These are phyloP conservation scores for Latheticus oryzae DNA, from an alignment of 2,888 invertebrate species.

Conservation along the genomic window DNA sequence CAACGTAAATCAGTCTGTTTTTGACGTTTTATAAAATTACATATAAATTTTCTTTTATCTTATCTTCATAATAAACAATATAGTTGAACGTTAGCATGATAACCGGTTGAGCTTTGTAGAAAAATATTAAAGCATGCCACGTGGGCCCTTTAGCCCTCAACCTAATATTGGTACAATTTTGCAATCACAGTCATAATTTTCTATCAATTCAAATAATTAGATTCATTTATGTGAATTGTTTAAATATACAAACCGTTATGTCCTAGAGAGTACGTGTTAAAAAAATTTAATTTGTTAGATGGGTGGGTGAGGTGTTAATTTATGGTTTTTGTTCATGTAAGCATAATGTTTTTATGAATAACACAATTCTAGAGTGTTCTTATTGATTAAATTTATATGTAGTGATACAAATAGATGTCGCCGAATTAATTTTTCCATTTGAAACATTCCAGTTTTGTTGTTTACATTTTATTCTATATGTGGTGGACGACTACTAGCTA, in stretches of 20 bases:
- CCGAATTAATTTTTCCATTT: constrained; percentile 30
- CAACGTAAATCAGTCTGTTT: constrained; percentile 20
- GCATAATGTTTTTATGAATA: background rate
- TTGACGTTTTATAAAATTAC: constrained; percentile 1
- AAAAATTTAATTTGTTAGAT: constrained; percentile 22
- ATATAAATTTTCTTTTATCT: constrained; percentile 11
- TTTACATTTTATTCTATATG: constrained; percentile 40
- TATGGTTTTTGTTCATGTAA: constrained; percentile 8
- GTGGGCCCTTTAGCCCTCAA: constrained; percentile 24
- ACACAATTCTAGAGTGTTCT: constrained; percentile 16
- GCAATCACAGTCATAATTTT: constrained; percentile 6
- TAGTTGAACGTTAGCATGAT: constrained; percentile 1
- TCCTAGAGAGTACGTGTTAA: constrained; percentile 2
- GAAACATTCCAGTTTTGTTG: constrained; percentile 31
- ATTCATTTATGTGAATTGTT: constrained; percentile 11
- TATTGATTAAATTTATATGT: constrained; percentile 22
- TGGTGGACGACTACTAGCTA: constrained; percentile 30
- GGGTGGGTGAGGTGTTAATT: constrained; percentile 32
- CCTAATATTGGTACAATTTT: background rate
- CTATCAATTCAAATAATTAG: constrained; percentile 16
- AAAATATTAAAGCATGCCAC: constrained; percentile 21
- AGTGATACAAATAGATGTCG: constrained; percentile 22
- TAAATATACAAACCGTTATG: constrained; percentile 7
- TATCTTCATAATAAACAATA: constrained; percentile 4
- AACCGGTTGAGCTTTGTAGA: constrained; percentile 1